A percentile compares a stretch with the other conserved stretches of the same genome.
Conservation (phyloP, 2,113 vertebrate species). For the Corydoras sp. region DNA sequence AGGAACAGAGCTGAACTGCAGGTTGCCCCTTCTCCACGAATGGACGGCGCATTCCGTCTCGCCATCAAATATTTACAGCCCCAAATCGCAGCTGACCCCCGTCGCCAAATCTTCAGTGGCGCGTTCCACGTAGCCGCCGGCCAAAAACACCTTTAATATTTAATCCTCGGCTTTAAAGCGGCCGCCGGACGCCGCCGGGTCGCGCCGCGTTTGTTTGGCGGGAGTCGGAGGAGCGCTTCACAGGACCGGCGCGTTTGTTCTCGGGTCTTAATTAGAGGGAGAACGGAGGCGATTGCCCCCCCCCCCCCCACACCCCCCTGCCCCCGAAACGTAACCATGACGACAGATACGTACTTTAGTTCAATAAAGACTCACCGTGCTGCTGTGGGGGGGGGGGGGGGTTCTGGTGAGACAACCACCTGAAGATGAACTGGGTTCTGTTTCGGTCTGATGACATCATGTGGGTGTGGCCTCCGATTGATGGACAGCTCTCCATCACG, state of each 20-base stretch:
- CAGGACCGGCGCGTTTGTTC: background rate
- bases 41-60: too few relatives aligned
- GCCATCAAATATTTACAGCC: background rate
- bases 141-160: slow-evolving; percentile 37
- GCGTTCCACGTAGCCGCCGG: slow-evolving; percentile 3
- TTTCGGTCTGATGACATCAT: too few relatives aligned
- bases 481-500: too few relatives aligned
- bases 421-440: too few relatives aligned
- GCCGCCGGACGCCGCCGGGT: too few relatives aligned
- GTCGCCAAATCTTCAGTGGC: background rate
- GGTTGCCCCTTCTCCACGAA: too few relatives aligned
- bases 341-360: background rate
- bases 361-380: background rate
- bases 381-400: too few relatives aligned
- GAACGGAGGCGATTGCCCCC: background rate
- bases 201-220: slow-evolving; percentile 23
- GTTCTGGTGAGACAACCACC: too few relatives aligned
- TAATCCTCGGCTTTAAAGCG: slow-evolving; percentile 23
- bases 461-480: too few relatives aligned
- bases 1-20: too few relatives aligned
- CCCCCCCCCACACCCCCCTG: too few relatives aligned
- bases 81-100: slow-evolving; percentile 25
- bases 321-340: background rate
- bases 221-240: background rate
- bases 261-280: slow-evolving; percentile 26